phyloP scores from a whole-genome alignment of 2,113 vertebrate species.

The Entomyzon cyanotis region DNA sequence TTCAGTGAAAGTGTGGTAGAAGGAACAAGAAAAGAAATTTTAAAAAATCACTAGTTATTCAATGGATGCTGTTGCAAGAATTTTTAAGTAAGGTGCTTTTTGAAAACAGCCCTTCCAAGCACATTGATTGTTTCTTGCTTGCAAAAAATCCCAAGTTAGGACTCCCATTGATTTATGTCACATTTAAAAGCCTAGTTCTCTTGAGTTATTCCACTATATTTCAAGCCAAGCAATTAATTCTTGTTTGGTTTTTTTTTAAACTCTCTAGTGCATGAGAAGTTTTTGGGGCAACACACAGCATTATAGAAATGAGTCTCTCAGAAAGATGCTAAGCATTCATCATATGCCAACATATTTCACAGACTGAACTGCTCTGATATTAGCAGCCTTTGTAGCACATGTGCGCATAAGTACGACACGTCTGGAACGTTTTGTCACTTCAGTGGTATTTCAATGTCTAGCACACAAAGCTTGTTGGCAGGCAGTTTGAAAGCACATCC shows the following conservation, averaged over 20 bases:
- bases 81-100: conserved; percentile 59
- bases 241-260: background rate
- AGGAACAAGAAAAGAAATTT: background rate
- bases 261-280: conserved; percentile 9
- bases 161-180: conserved; percentile 72
- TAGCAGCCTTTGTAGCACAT: background rate
- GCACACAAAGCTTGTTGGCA: background rate
- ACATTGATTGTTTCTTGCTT: conserved; percentile 72
- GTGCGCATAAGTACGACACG: background rate
- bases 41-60: conserved; percentile 13
- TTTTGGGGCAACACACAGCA: conserved; percentile 8
- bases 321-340: conserved; percentile 9
- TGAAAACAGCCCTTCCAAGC: conserved; percentile 46
- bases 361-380: conserved; percentile 25
- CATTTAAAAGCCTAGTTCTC: conserved; percentile 67
- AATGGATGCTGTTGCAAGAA: conserved; percentile 5
- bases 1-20: background rate
- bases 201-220: conserved; percentile 69
- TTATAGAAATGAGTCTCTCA: conserved; percentile 31
- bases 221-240: conserved; percentile 64
- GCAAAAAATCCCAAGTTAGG: conserved; percentile 71
- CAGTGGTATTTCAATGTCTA: background rate
- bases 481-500: background rate
- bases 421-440: conserved; percentile 16
- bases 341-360: conserved; percentile 2